phyloP scores from a whole-genome alignment of 2,888 invertebrate species.

The Cerceris ruficornis region DNA sequence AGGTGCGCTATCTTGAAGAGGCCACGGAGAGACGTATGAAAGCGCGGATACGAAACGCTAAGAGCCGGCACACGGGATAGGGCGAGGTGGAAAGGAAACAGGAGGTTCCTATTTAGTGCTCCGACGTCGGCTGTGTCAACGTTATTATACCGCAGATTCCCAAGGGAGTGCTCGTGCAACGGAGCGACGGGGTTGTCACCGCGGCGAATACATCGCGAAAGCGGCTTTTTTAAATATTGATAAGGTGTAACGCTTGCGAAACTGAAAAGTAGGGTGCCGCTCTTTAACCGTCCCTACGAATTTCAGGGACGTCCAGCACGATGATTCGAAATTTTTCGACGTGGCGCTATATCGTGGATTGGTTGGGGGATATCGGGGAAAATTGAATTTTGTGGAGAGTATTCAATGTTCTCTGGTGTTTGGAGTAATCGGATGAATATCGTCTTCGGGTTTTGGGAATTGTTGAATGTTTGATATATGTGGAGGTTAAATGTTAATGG shows the following conservation, averaged over 20 bases:
- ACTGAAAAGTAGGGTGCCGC: slow-evolving; percentile 20
- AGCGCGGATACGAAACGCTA: slow-evolving; percentile 52
- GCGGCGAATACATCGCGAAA: slow-evolving; percentile 73
- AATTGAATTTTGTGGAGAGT: no score
- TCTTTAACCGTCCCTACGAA: slow-evolving; percentile 40
- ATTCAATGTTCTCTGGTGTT: no score
- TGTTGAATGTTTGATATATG: no score
- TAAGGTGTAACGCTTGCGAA: slow-evolving; percentile 54
- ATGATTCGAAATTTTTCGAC: background rate
- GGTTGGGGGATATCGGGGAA: background rate
- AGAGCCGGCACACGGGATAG: slow-evolving; percentile 46
- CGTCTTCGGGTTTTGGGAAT: no score
- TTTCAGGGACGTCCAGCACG: slow-evolving; percentile 30
- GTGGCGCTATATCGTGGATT: slow-evolving; percentile 31
- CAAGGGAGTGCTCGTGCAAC: slow-evolving; percentile 67
- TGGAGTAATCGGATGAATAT: no score
- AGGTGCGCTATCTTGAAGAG: slow-evolving; percentile 52
- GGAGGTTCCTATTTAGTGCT: slow-evolving; percentile 71
- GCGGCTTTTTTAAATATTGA: slow-evolving; percentile 77
- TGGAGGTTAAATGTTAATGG: no score
- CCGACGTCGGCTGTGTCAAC: slow-evolving; percentile 76
- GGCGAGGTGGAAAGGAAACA: slow-evolving; percentile 53
- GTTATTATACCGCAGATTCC: slow-evolving; percentile 78
- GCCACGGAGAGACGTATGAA: slow-evolving; percentile 51
- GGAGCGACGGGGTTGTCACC: slow-evolving; percentile 47